Percentiles rank a stretch among this genome's conserved stretches.
Conservation (phyloP, 2,113 vertebrate species). For the Passer domesticus region DNA sequence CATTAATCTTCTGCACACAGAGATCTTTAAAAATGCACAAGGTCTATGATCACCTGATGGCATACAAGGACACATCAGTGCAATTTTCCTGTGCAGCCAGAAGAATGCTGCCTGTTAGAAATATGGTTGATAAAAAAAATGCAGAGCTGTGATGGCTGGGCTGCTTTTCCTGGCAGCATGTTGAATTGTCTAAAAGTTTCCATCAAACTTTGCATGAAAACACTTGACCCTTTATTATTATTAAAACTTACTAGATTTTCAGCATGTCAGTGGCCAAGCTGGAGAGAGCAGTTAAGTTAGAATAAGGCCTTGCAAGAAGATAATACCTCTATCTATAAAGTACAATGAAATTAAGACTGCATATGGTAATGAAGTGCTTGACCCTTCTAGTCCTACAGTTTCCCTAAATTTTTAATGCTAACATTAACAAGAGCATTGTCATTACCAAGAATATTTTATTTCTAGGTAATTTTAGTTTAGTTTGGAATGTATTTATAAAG, state of each 20-base stretch:
- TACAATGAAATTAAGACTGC: background rate
- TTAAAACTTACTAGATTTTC: background rate
- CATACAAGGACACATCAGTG: background rate
- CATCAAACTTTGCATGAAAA: background rate
- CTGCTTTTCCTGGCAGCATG: background rate
- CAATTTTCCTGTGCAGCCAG: background rate
- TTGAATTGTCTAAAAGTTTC: background rate
- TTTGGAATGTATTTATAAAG: background rate
- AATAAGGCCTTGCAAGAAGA: background rate
- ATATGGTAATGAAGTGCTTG: background rate
- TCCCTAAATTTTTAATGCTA: background rate
- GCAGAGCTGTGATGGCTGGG: background rate
- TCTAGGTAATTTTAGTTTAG: background rate
- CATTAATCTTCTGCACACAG: background rate
- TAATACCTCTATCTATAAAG: conserved; percentile 1
- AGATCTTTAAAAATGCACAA: background rate
- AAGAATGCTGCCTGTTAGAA: background rate
- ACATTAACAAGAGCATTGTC: background rate
- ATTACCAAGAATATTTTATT: background rate
- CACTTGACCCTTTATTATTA: conserved; percentile 12
- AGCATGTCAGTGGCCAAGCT: background rate
- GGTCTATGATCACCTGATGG: background rate
- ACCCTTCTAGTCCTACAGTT: background rate
- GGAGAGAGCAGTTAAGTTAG: background rate
- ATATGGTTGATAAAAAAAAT: background rate